A percentile compares a stretch with the other conserved stretches of the same genome.
phyloP scores from a whole-genome alignment of 2,113 vertebrate genomes.

The Equus quagga region DNA sequence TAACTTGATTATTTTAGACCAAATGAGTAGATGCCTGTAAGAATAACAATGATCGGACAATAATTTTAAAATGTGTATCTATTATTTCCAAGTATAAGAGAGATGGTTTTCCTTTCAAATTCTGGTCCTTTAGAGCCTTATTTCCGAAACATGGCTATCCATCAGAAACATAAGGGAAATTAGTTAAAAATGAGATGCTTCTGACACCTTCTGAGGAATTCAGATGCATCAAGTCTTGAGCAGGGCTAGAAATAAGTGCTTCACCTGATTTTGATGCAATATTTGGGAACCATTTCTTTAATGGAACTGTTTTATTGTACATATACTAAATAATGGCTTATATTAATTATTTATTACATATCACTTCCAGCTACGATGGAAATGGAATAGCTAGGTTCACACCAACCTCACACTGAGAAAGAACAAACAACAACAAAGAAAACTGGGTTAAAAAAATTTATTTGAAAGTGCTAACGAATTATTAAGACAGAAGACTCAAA shows the following conservation, averaged over 20 bases:
- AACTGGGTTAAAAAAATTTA: background rate
- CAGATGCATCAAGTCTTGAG: background rate
- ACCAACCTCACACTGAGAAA: background rate
- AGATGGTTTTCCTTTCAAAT: conserved; percentile 50
- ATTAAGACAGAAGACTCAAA: background rate
- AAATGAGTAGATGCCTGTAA: background rate
- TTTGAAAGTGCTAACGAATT: background rate
- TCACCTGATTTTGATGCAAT: background rate
- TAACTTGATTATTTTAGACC: conserved; percentile 37
- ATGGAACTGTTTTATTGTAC: background rate
- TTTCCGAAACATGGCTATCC: background rate
- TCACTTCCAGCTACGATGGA: background rate
- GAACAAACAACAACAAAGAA: background rate
- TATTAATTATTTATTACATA: background rate
- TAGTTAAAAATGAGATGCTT: background rate
- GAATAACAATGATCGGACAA: background rate
- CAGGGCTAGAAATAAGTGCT: background rate
- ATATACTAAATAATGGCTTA: background rate
- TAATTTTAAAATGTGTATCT: background rate
- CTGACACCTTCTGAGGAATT: conserved; percentile 13
- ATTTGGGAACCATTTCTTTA: conserved; percentile 40
- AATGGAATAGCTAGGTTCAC: background rate
- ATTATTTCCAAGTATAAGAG: background rate
- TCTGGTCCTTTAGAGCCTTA: background rate
- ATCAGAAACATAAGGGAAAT: background rate